phyloP scores from a whole-genome alignment of 1,140 invertebrate species.

The Leptopilina clavipes region DNA sequence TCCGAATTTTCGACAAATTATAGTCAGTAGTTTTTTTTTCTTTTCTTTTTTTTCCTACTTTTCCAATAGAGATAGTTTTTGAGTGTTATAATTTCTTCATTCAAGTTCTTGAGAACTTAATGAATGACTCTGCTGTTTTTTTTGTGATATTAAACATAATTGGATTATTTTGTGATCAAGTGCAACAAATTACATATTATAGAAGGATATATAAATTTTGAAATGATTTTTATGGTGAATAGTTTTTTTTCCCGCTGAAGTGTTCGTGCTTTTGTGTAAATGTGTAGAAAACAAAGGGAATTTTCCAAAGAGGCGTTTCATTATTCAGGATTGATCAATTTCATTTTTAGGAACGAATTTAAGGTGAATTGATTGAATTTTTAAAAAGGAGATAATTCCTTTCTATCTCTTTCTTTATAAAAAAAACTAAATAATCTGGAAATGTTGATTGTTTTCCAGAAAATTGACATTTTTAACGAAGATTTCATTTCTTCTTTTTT shows the following conservation, averaged over 20 bases:
- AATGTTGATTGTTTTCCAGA: no score
- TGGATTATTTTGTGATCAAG: constrained; percentile 10
- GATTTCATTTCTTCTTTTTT: no score
- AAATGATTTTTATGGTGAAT: background rate
- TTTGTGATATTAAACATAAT: constrained; percentile 42
- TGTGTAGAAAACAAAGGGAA: background rate
- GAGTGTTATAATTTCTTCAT: background rate
- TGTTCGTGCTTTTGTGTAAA: background rate
- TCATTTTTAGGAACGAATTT: background rate
- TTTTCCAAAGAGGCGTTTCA: background rate
- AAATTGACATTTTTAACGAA: no score
- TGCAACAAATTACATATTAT: background rate
- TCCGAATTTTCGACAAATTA: constrained; percentile 24
- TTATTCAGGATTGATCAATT: constrained; percentile 1
- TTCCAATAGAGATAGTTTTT: background rate
- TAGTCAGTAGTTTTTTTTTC: background rate
- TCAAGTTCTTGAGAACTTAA: constrained; percentile 26
- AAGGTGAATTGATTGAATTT: no score
- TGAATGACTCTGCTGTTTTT: constrained; percentile 39
- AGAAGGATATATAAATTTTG: background rate
- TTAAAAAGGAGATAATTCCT: no score
- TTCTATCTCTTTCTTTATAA: no score
- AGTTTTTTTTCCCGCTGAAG: background rate
- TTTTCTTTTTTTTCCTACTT: background rate
- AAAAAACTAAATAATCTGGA: no score